Percentiles rank a stretch among this genome's conserved stretches.
Conservation (phyloP, 2,113 vertebrate genomes). For the Calonectris borealis region DNA sequence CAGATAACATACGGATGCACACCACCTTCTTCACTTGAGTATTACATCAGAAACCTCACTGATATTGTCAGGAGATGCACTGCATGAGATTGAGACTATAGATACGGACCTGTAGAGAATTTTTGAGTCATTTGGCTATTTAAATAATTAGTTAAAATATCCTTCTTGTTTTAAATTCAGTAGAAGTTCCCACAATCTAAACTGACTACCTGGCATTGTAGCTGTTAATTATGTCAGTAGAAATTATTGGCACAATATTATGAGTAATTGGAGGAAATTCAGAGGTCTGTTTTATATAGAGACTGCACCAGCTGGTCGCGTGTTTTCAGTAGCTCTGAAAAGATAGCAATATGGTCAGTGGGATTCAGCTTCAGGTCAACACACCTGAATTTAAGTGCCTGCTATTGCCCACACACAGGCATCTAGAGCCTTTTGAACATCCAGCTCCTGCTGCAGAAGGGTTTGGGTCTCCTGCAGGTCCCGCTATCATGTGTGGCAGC, state of each 20-base stretch:
- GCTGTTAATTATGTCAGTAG: background rate
- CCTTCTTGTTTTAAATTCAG: background rate
- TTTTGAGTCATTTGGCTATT: background rate
- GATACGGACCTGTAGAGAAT: background rate
- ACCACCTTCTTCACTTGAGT: background rate
- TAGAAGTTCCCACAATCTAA: background rate
- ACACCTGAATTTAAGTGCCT: background rate
- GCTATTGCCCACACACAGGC: background rate
- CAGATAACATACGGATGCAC: no score
- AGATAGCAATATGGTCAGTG: background rate
- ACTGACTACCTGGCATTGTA: background rate
- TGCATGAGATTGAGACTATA: background rate
- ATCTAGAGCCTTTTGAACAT: background rate
- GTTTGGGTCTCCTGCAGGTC: background rate
- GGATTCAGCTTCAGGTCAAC: background rate
- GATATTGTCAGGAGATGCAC: background rate
- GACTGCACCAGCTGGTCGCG: background rate
- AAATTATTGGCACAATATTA: background rate
- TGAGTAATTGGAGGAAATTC: background rate
- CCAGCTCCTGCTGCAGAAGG: background rate
- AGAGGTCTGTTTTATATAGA: background rate
- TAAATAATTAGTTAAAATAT: background rate
- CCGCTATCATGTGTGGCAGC: rapidly evolving
- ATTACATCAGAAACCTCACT: background rate
- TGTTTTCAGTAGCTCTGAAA: background rate